Evolutionary conservation across 2,888 invertebrate species (phyloP), one percentile per base, ranked within the genome.

Genomic region (Pheosia gnoma): DNA sequence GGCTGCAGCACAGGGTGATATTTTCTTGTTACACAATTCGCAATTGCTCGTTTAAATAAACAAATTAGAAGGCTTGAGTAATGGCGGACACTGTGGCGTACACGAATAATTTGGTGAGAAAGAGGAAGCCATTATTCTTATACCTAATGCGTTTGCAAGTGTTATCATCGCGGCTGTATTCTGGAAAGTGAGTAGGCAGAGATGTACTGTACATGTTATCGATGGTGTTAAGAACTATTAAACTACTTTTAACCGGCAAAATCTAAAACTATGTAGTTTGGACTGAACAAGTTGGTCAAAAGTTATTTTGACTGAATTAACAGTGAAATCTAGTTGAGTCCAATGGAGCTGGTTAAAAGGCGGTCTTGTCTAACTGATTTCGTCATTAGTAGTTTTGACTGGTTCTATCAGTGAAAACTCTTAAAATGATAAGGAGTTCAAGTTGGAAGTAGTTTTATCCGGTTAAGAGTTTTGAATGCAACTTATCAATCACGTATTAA

Each of bases 11-110:
- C 64, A 62, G 65, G 60, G 66, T 65, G 65, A 67, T 72, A 79
- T 82, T 81, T 81, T 79, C 79, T 68, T 68, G 59, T 72, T 63
- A 74, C 67, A 72, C 77, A 83, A 78, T 77, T 77, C 67, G 66
- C 63, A 60, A 53, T 53, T 36, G 51, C 53, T 59, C 60, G 59
- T 65, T 58, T 8, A 59, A 43, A 62, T 69, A 73, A 71, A 74
- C 71, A 74, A 77, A 74, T 68, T 67, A 62, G 68, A 60, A 60
- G 51, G 39, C 61, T 59, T 59, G 61, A 64, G 60, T 63, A 47
- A 43, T 59, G 47, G n/a, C 52, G 43, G 36, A 41, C 36, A 41
- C 3, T 11, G 54, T 25, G 25, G 7, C 10, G 54, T 10, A 5
- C 25, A 8, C 3, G 37, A 11, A 37, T 53, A 37, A 53, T 53